Percentiles rank a stretch among this genome's conserved stretches.
Conservation (phyloP, 2,797 vertebrate genomes). For the Miichthys miiuy region DNA sequence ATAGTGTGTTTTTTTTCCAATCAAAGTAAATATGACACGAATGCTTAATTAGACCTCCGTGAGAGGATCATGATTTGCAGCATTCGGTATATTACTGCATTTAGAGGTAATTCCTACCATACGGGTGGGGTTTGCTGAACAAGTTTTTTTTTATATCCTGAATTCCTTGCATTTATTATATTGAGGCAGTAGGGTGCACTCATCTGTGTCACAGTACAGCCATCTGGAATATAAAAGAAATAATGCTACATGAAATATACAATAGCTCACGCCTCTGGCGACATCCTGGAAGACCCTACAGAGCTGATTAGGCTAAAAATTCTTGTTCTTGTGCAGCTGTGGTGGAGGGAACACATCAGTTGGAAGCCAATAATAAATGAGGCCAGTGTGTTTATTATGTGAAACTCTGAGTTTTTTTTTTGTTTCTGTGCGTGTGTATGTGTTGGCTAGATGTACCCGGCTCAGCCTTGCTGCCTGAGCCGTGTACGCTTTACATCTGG, state of each 20-base stretch:
- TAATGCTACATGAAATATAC: constrained; percentile 8
- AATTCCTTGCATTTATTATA: constrained; percentile 6
- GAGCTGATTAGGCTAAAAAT: constrained; percentile 25
- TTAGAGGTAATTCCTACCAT: not conserved
- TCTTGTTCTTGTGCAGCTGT: constrained; percentile 31
- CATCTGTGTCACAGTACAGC: constrained; percentile 11
- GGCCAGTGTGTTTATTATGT: constrained; percentile 40
- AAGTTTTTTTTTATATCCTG: not conserved
- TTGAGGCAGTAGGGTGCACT: not conserved
- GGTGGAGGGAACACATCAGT: constrained; percentile 6
- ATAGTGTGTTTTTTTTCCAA: too few relatives aligned
- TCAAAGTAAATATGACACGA: constrained; percentile 13
- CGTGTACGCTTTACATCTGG: constrained; percentile 52
- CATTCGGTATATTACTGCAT: not conserved
- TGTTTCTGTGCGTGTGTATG: not conserved
- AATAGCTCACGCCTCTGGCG: constrained; percentile 2
- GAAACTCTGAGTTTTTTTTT: constrained; percentile 10
- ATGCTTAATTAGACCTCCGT: not conserved
- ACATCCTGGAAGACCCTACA: constrained; percentile 12
- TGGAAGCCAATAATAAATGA: constrained; percentile 39
- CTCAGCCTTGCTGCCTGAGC: constrained; percentile 31
- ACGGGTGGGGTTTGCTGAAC: constrained; percentile 8
- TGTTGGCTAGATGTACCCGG: constrained; percentile 28
- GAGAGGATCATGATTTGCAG: not conserved
- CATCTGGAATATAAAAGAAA: not conserved